A percentile compares a stretch with the other conserved stretches of the same genome.
These are phyloP conservation scores for Bibio marci DNA, from an alignment of 2,888 invertebrate species.

Conservation along the genomic window DNA sequence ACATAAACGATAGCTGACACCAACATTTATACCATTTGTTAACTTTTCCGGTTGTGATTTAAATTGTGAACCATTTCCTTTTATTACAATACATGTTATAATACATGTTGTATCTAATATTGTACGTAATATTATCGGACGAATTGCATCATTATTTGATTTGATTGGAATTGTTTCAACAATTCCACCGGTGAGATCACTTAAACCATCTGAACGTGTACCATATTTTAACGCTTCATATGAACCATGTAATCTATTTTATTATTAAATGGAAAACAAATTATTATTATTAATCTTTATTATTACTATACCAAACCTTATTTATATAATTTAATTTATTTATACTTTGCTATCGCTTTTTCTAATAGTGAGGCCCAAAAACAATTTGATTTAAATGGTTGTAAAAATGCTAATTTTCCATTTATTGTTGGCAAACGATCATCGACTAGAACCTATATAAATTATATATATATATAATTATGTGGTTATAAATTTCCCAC, in stretches of 20 bases:
- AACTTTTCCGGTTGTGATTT: conserved; percentile 43
- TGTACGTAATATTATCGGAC: conserved; percentile 40
- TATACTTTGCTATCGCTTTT: conserved; percentile 84
- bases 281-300: conserved; percentile 14
- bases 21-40: conserved; percentile 48
- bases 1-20: conserved; percentile 63
- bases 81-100: conserved; percentile 56
- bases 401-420: conserved; percentile 71
- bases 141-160: conserved; percentile 50
- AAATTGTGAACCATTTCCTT: conserved; percentile 27
- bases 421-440: conserved; percentile 79
- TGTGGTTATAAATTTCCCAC: no score
- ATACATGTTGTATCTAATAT: conserved; percentile 70
- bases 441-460: conserved; percentile 49
- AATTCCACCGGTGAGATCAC: conserved; percentile 78
- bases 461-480: no score
- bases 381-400: conserved; percentile 61
- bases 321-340: no score
- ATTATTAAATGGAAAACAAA: no score
- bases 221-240: conserved; percentile 88
- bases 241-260: conserved; percentile 78
- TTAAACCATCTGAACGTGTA: conserved; percentile 70
- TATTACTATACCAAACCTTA: no score
- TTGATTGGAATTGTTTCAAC: conserved; percentile 63
- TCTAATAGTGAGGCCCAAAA: conserved; percentile 82